Percentiles rank a stretch among this genome's conserved stretches.
Conservation (phyloP, 2,797 vertebrate genomes). For the Sciurus vulgaris region DNA sequence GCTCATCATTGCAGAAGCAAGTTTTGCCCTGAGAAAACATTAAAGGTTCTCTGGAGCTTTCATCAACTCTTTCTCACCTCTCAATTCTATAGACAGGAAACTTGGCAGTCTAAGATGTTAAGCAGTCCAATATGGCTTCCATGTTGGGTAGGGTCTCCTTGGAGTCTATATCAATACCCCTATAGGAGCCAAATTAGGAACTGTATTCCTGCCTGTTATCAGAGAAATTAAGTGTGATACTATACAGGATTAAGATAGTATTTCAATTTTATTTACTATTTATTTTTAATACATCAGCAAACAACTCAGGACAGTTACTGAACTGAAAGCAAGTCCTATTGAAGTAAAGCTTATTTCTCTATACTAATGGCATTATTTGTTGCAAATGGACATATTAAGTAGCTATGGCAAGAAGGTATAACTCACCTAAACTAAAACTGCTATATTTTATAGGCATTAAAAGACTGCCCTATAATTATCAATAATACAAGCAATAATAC, state of each 20-base stretch:
- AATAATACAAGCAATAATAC: too few species aligned
- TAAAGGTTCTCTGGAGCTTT: neutral
- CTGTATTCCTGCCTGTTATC: neutral
- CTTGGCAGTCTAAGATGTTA: neutral
- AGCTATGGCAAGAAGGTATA: neutral
- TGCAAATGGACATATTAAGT: neutral
- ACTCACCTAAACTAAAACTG: neutral
- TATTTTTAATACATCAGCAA: neutral
- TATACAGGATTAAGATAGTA: neutral
- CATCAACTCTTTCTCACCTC: neutral
- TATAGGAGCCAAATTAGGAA: neutral
- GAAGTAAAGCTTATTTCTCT: neutral
- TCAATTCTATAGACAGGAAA: neutral
- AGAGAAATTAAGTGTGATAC: neutral
- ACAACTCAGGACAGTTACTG: neutral
- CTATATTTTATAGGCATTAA: neutral
- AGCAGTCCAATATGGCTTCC: neutral
- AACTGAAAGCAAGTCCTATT: neutral
- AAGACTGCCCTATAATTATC: neutral
- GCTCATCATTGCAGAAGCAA: neutral
- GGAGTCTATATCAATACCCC: neutral
- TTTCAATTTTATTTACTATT: slow-evolving; percentile 9
- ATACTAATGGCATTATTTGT: neutral
- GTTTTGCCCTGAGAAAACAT: neutral
- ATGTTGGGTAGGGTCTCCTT: neutral